Base-by-base conservation (phyloP, 2,113 vertebrate genomes). In the Grus americana region DNA sequence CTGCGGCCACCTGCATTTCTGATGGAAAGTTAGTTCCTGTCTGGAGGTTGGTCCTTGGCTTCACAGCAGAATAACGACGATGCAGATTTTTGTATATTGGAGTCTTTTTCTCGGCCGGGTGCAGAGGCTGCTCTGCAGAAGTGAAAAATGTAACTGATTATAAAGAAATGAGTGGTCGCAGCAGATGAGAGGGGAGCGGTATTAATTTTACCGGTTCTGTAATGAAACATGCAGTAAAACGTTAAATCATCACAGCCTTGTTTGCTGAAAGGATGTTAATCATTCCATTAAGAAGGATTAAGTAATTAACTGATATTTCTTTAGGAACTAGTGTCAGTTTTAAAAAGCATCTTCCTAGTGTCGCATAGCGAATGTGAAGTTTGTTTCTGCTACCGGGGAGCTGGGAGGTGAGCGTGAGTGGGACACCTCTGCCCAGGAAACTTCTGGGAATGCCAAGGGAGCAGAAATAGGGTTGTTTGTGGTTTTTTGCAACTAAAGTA, bases 181-280 rank as follows among this genome's bases (percentile, higher is more conserved):
- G 30, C 46, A 57, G 81, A 36, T 1, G 13, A 38, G 70, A 88
- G 83, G 58, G 30, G 29, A 67, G 36, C 17, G 14, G 88, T 84
- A 66, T 96, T 88, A 30, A 70, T 95, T 91, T 79, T 94, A 55
- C 71, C 15, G 15, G 70, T 71, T 89, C 79, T 55, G 75, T 91
- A 94, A 84, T 96, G 81, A 94, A 93, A 94, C 80, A 18, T 73
- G 57, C 71, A 88, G 63, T 49, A 66, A 75, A 83, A 94, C 3
- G 1, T 93, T 97, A 97, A 95, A 87, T 97, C 89, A 79, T 66
- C 75, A 11, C 13, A 59, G 29, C 80, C 94, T 91, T 96, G 92
- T 96, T 97, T 98, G 95, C 95, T 90, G 88, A 96, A 96, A 97
- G 84, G 83, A 85, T 91, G 95, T 96, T 97, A 95, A 98, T 97